A percentile compares a stretch with the other conserved stretches of the same genome.
phyloP scores from a whole-genome alignment of 2,113 vertebrate species.

The Salminus brasiliensis region DNA sequence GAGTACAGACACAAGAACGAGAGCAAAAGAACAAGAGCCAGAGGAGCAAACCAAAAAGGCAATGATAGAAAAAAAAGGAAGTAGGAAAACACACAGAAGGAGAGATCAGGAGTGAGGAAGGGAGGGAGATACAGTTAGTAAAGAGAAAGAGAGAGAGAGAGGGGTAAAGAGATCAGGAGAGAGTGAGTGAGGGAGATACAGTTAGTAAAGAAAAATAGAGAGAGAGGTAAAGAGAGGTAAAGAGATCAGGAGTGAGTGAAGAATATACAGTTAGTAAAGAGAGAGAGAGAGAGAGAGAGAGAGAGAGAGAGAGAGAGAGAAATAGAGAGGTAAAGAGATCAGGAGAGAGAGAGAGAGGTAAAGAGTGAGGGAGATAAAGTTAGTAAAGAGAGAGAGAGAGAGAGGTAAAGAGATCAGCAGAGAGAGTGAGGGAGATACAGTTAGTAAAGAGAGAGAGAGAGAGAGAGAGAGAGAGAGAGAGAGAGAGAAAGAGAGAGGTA shows the following conservation, averaged over 20 bases:
- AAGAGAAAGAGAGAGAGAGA: neutral
- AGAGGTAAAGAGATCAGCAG: neutral
- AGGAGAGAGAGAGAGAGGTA: neutral
- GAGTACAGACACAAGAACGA: no score
- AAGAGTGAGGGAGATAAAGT: neutral
- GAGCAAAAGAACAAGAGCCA: no score
- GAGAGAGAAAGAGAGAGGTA: neutral
- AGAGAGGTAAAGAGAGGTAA: neutral
- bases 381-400: neutral
- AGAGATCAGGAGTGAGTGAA: neutral
- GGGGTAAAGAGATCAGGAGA: neutral
- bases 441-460: neutral
- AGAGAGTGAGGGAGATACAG: neutral
- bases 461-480: neutral
- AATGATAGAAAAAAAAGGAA: no score
- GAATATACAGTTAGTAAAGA: constrained; percentile 1
- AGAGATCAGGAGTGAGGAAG: neutral
- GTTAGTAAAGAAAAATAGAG: neutral
- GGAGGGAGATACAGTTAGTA: neutral
- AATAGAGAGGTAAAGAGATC: neutral
- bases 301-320: neutral
- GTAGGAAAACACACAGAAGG: neutral
- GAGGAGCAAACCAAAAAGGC: no score
- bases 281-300: neutral
- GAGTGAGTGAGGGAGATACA: neutral